A percentile compares a stretch with the other conserved stretches of the same genome.
Conservation (phyloP, 1,140 invertebrate genomes). For the Drosophila repletoides region DNA sequence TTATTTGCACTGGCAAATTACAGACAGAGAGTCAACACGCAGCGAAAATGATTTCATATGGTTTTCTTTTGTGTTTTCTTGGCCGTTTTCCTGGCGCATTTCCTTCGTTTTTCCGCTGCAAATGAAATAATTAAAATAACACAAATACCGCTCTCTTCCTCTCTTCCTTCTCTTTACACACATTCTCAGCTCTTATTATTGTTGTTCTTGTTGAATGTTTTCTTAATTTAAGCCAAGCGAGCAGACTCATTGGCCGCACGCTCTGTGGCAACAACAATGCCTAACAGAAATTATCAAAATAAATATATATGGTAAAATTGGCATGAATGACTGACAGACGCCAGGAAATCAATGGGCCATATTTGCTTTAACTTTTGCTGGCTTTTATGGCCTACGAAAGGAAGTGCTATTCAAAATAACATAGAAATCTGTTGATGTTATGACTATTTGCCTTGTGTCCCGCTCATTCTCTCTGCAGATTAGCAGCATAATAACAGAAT, state of each 20-base stretch:
- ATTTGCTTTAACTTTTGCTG: constrained; percentile 15
- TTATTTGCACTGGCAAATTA: constrained; percentile 23
- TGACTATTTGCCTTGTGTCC: too few species aligned
- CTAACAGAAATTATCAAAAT: constrained; percentile 32
- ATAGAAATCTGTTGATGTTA: background rate
- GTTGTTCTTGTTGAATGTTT: constrained; percentile 32
- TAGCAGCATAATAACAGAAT: background rate
- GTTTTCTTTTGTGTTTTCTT: constrained; percentile 6
- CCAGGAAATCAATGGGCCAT: constrained; percentile 26
- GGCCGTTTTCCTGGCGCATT: background rate
- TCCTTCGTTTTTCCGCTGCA: constrained; percentile 11
- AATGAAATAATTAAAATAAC: constrained; percentile 53
- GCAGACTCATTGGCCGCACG: constrained; percentile 31
- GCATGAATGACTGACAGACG: constrained; percentile 15
- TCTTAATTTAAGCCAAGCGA: constrained; percentile 42
- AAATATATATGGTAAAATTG: constrained; percentile 30
- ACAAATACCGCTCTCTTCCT: constrained; percentile 26
- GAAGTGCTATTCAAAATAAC: background rate
- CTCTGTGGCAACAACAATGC: constrained; percentile 10
- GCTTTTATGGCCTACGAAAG: constrained; percentile 2
- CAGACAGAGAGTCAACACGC: constrained; percentile 14
- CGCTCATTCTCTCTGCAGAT: background rate
- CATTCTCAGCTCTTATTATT: constrained; percentile 3
- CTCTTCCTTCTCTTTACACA: too few species aligned
- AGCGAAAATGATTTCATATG: constrained; percentile 7